Conservation (phyloP, 2,113 vertebrate species). For the Alosa alosa region DNA sequence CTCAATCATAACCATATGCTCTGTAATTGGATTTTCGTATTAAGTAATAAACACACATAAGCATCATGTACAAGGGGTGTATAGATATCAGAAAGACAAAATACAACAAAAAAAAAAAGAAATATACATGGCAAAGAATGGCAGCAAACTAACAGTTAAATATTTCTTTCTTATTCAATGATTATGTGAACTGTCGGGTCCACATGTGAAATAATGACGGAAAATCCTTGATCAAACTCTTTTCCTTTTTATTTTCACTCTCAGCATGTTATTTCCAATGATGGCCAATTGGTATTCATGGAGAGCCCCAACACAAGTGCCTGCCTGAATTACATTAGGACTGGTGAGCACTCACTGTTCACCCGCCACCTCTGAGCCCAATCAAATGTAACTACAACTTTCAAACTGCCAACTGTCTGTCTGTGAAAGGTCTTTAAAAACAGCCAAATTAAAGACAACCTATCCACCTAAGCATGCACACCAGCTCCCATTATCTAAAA, state of each 20-base stretch:
- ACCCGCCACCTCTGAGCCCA: neutral
- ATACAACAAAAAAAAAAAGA: neutral
- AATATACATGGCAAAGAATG: neutral
- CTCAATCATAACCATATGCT: no score
- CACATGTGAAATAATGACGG: neutral
- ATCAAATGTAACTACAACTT: neutral
- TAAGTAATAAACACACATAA: no score
- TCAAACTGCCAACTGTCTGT: neutral
- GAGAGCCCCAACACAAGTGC: neutral
- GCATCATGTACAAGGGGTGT: no score
- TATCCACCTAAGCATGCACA: neutral
- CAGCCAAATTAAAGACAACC: neutral
- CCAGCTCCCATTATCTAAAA: neutral
- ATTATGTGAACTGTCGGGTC: neutral
- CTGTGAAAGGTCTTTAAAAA: neutral
- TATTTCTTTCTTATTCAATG: neutral
- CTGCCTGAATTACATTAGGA: neutral
- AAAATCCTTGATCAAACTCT: neutral
- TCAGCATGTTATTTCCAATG: neutral
- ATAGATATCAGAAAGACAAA: neutral
- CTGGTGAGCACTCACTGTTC: neutral
- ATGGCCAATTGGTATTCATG: conserved; percentile 14
- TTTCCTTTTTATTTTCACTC: neutral
- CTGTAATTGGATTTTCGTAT: no score
- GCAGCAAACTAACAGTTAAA: neutral